These are phyloP conservation scores for Odontamblyopus lacepedii DNA, from an alignment of 2,797 vertebrate genomes.

Conservation along the genomic window DNA sequence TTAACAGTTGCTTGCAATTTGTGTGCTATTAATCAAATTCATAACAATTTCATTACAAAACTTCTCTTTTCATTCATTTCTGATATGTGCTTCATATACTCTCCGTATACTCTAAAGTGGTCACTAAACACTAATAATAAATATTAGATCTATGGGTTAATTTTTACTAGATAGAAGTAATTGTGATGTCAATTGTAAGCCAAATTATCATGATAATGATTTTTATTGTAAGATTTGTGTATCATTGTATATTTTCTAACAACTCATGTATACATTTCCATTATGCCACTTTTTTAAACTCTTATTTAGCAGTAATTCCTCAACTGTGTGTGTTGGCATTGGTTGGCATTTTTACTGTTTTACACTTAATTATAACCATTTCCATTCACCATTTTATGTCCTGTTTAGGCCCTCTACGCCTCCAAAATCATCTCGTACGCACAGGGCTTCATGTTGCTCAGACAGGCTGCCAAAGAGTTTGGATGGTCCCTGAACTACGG, in stretches of 20 bases:
- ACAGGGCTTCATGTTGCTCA: conserved; percentile 96
- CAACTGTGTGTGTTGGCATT: not conserved
- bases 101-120: no score
- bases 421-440: conserved; percentile 99
- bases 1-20: not conserved
- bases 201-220: no score
- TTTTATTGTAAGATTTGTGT: no score
- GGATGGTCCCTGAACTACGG: conserved; percentile 95
- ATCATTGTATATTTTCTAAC: not conserved
- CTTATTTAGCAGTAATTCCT: not conserved
- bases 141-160: no score
- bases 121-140: no score
- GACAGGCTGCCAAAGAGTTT: conserved; percentile 92
- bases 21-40: no score
- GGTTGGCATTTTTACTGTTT: not conserved
- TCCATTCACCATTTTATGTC: not conserved
- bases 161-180: no score
- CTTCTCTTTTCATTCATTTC: no score
- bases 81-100: no score
- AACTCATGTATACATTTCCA: not conserved
- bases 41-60: not conserved
- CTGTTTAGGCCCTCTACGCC: conserved; percentile 88
- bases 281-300: not conserved
- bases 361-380: not conserved
- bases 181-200: no score